phyloP scores from a whole-genome alignment of 2,113 vertebrate genomes.

The Syngnathoides biaculeatus region DNA sequence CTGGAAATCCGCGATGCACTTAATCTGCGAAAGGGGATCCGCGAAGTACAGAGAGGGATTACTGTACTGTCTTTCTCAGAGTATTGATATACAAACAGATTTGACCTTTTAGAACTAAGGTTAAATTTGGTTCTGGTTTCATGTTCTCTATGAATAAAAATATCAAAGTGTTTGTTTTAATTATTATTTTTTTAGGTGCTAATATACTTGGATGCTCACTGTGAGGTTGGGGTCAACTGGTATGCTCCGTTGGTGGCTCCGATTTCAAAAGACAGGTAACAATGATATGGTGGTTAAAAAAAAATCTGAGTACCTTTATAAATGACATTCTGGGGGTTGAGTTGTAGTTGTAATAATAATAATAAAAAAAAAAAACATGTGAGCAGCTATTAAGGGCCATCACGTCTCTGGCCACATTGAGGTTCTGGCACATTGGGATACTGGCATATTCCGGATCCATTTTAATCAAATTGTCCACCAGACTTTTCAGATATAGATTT shows the following conservation, averaged over 20 bases:
- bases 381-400: no score
- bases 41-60: no score
- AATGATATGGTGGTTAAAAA: background rate
- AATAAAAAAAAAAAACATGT: no score
- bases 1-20: no score
- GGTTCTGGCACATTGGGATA: no score
- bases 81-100: background rate
- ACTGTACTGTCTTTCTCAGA: background rate
- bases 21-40: no score
- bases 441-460: no score
- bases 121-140: background rate
- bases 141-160: background rate
- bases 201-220: conserved; percentile 96
- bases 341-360: no score
- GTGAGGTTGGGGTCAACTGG: conserved; percentile 97
- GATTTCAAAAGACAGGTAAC: conserved; percentile 96
- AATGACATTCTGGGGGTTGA: background rate
- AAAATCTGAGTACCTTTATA: background rate
- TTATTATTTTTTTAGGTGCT: conserved; percentile 84
- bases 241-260: conserved; percentile 92
- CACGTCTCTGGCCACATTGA: no score
- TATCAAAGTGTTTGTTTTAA: background rate
- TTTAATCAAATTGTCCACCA: no score
- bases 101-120: background rate
- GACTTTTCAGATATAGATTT: no score